These are phyloP conservation scores for Oryctes rhinoceros DNA, from an alignment of 1,140 invertebrate species.

Conservation along the genomic window DNA sequence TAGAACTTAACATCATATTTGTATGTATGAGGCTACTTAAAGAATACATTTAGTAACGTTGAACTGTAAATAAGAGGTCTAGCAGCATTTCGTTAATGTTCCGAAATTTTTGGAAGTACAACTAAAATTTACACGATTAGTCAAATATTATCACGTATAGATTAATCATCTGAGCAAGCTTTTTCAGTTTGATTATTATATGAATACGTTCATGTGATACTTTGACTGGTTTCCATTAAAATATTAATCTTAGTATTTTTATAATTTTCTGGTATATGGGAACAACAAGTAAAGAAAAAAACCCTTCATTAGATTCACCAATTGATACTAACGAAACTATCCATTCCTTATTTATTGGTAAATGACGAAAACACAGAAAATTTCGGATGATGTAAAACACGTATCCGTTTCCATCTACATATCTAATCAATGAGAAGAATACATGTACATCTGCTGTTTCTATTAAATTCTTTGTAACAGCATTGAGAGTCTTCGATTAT, in stretches of 20 bases:
- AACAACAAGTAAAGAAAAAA: constrained; percentile 14
- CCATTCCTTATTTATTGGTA: not conserved
- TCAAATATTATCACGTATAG: too few relatives aligned
- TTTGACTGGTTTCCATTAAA: not conserved
- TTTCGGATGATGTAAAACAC: too few relatives aligned
- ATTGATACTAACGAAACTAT: not conserved
- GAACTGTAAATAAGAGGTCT: too few relatives aligned
- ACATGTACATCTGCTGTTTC: too few relatives aligned
- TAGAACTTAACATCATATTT: not conserved
- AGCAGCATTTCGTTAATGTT: too few relatives aligned
- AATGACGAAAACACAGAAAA: not conserved
- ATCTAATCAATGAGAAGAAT: too few relatives aligned
- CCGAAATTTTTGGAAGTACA: too few relatives aligned
- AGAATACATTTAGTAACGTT: not conserved
- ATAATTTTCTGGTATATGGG: constrained; percentile 20
- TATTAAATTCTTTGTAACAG: too few relatives aligned
- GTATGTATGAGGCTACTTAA: not conserved
- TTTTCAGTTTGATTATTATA: constrained; percentile 5
- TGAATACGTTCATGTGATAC: not conserved
- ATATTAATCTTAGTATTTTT: not conserved
- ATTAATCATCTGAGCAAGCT: constrained; percentile 3
- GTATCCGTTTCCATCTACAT: too few relatives aligned
- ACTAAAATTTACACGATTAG: too few relatives aligned
- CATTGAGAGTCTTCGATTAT: too few relatives aligned
- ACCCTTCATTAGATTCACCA: not conserved